phyloP scores from a whole-genome alignment of 2,113 vertebrate species.

The Callipepla squamata region DNA sequence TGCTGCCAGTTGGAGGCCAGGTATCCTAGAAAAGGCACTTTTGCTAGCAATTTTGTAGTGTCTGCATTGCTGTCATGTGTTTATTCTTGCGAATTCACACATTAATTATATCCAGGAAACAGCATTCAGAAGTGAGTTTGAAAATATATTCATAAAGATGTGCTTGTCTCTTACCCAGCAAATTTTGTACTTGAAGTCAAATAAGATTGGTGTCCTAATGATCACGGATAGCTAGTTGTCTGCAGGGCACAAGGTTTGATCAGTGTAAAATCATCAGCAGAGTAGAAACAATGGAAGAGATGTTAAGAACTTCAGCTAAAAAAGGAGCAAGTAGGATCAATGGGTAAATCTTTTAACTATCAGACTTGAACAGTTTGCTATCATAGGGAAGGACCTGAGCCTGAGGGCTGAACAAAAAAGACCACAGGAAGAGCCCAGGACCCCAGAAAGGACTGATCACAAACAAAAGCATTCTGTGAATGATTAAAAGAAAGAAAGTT shows the following conservation, averaged over 20 bases:
- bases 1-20: background rate
- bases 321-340: background rate
- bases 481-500: background rate
- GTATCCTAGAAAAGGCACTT: background rate
- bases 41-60: background rate
- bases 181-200: background rate
- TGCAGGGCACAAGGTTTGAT: slow-evolving; percentile 27
- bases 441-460: background rate
- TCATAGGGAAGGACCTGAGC: background rate
- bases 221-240: slow-evolving; percentile 16
- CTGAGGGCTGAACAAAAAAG: background rate
- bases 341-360: background rate
- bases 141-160: background rate
- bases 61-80: background rate
- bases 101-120: background rate
- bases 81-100: background rate
- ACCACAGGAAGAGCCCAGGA: background rate
- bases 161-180: background rate
- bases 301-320: background rate
- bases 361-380: background rate
- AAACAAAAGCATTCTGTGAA: background rate
- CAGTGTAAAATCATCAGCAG: background rate
- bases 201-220: background rate
- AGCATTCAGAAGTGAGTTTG: background rate
- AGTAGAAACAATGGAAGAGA: background rate